A percentile compares a stretch with the other conserved stretches of the same genome.
Conservation (phyloP, 23 tunicate species). For the Halocynthia aurantium region DNA sequence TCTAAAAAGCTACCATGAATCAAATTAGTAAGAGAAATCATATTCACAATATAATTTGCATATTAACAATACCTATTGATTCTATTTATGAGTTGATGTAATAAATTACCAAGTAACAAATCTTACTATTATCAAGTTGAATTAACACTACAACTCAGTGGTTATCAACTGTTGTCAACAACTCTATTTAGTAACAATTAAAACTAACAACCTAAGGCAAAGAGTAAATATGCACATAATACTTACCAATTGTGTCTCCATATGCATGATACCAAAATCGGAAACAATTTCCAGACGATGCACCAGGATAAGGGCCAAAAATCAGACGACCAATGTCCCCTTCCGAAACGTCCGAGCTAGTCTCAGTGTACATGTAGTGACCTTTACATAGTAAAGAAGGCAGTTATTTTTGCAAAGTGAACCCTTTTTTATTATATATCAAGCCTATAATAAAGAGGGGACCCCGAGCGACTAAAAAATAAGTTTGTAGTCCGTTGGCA, state of each 20-base stretch:
- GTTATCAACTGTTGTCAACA: not conserved
- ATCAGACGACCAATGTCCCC: slow-evolving; percentile 26
- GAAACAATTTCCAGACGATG: slow-evolving; percentile 26
- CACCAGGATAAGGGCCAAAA: slow-evolving; percentile 6
- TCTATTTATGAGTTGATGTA: no score
- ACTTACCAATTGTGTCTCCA: slow-evolving; percentile 43
- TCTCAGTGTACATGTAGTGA: slow-evolving; percentile 56
- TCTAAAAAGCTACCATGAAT: no score
- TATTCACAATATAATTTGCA: no score
- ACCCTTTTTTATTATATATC: no score
- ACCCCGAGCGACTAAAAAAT: not conserved
- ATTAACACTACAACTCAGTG: no score
- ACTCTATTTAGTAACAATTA: not conserved
- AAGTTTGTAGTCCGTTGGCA: no score
- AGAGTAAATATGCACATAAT: not conserved
- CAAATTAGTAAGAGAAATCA: no score
- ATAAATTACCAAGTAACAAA: no score
- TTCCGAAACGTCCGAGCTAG: slow-evolving; percentile 6
- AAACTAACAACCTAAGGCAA: not conserved
- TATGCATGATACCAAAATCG: slow-evolving; percentile 57
- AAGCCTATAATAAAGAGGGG: not conserved
- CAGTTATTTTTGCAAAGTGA: not conserved
- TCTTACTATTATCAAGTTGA: no score
- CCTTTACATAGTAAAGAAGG: not conserved
- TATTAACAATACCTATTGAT: no score